Evolutionary conservation across 2,888 invertebrate genomes (phyloP).

Genomic region (Zootermopsis nevadensis): DNA sequence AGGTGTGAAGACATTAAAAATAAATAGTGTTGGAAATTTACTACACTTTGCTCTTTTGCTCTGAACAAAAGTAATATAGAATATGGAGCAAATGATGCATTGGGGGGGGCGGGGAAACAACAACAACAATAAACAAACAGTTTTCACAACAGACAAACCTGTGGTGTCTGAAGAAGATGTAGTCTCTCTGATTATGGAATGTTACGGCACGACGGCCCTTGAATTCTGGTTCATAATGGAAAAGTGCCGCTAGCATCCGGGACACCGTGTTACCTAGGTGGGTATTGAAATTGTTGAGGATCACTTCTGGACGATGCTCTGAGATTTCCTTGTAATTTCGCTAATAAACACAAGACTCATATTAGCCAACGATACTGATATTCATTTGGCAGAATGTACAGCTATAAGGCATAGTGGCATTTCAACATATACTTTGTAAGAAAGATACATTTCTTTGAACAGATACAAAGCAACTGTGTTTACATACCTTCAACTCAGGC

Average conservation of each 20-base stretch:
- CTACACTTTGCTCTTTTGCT: no score
- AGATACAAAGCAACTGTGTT: neutral
- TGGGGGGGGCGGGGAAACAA: no score
- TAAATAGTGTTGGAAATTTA: no score
- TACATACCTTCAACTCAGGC: slow-evolving; percentile 76
- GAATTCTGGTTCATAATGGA: slow-evolving; percentile 97
- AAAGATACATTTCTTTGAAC: neutral
- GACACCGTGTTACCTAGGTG: slow-evolving; percentile 91
- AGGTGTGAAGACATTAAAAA: no score
- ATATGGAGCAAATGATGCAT: no score
- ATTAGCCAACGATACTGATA: neutral
- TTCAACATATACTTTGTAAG: neutral
- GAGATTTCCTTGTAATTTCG: slow-evolving; percentile 84
- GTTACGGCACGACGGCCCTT: slow-evolving; percentile 92
- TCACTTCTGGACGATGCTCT: slow-evolving; percentile 92
- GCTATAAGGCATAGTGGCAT: neutral
- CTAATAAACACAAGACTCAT: slow-evolving; percentile 52
- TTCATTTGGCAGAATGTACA: neutral
- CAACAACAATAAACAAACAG: fast-evolving
- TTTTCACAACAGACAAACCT: slow-evolving; percentile 66
- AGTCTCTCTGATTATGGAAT: slow-evolving; percentile 99
- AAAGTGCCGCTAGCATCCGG: slow-evolving; percentile 92
- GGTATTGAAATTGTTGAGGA: slow-evolving; percentile 96
- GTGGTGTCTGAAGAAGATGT: slow-evolving; percentile 98
- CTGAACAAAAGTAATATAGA: no score